phyloP scores from a whole-genome alignment of 2,888 invertebrate species.

The Lasioglossum figueresi region DNA sequence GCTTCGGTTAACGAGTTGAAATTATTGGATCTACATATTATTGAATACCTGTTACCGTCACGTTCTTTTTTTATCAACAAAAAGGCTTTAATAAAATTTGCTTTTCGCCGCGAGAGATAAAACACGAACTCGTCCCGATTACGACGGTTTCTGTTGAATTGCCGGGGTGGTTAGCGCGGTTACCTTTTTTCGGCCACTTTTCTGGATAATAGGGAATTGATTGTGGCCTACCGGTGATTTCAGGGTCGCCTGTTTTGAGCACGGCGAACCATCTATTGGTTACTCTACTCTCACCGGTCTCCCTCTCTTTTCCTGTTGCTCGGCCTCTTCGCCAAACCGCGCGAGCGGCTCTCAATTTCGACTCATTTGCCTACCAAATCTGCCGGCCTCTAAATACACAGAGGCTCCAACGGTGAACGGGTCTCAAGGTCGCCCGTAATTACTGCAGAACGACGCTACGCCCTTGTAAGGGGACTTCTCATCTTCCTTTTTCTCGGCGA shows the following conservation, averaged over 20 bases:
- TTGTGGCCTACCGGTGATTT: slow-evolving; percentile 71
- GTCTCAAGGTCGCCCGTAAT: slow-evolving; percentile 71
- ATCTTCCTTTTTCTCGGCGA: slow-evolving; percentile 34
- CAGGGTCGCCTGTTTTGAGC: slow-evolving; percentile 46
- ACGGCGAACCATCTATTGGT: slow-evolving; percentile 41
- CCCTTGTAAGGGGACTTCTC: slow-evolving; percentile 53
- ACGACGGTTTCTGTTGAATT: slow-evolving; percentile 58
- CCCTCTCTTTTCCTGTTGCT: slow-evolving; percentile 19
- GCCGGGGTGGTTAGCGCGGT: slow-evolving; percentile 60
- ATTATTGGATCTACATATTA: background rate
- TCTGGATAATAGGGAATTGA: slow-evolving; percentile 70
- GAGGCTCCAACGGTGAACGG: slow-evolving; percentile 65
- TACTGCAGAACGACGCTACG: slow-evolving; percentile 56
- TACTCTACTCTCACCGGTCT: slow-evolving; percentile 40
- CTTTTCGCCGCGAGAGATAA: slow-evolving; percentile 27
- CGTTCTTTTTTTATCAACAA: background rate
- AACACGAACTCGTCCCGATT: slow-evolving; percentile 57
- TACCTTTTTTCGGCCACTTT: slow-evolving; percentile 55
- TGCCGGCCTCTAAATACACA: slow-evolving; percentile 68
- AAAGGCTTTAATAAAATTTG: slow-evolving; percentile 31
- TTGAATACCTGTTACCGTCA: background rate
- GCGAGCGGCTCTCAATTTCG: slow-evolving; percentile 71
- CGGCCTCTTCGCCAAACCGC: slow-evolving; percentile 22
- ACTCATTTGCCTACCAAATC: slow-evolving; percentile 76
- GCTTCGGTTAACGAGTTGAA: background rate